Percentiles rank a stretch among this genome's conserved stretches.
Evolutionary conservation across 2,113 vertebrate genomes (phyloP).

Genomic region (Oostethus manadensis): DNA sequence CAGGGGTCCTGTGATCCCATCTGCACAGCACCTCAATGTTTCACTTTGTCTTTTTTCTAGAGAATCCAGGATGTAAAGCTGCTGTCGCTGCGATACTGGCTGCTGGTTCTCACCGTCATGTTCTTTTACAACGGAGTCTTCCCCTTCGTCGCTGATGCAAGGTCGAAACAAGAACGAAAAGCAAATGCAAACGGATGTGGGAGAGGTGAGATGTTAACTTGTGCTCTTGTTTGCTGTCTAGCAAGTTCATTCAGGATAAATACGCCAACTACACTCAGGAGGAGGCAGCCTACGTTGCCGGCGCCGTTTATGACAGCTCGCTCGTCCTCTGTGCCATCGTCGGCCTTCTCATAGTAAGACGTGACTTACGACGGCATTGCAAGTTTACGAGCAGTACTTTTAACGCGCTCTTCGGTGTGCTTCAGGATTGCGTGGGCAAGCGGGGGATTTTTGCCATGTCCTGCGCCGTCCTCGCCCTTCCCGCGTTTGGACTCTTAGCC

Average conservation of each 20-base stretch:
- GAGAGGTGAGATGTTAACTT: no score
- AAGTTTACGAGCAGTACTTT: background rate
- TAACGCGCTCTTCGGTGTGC: background rate
- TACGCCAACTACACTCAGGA: slow-evolving; percentile 77
- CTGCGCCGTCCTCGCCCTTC: slow-evolving; percentile 72
- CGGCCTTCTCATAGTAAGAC: slow-evolving; percentile 77
- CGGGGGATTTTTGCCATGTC: slow-evolving; percentile 69
- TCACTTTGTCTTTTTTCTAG: slow-evolving; percentile 46
- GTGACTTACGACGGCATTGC: no score
- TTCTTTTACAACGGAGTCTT: slow-evolving; percentile 81
- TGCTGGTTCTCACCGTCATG: slow-evolving; percentile 79
- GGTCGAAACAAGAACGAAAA: slow-evolving; percentile 38
- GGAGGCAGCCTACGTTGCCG: slow-evolving; percentile 69
- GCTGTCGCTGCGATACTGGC: slow-evolving; percentile 73
- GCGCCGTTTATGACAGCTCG: slow-evolving; percentile 76
- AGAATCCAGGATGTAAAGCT: slow-evolving; percentile 68
- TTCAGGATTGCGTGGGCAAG: slow-evolving; percentile 71
- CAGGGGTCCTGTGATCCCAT: no score
- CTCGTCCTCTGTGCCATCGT: slow-evolving; percentile 71
- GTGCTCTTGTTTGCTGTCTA: slow-evolving; percentile 40
- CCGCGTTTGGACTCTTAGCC: slow-evolving; percentile 75
- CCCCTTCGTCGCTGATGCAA: slow-evolving; percentile 78
- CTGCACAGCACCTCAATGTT: no score
- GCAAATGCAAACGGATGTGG: no score
- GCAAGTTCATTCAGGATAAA: slow-evolving; percentile 85